Evolutionary conservation across 2,113 vertebrate species (phyloP).

Genomic region (Microtus pennsylvanicus): DNA sequence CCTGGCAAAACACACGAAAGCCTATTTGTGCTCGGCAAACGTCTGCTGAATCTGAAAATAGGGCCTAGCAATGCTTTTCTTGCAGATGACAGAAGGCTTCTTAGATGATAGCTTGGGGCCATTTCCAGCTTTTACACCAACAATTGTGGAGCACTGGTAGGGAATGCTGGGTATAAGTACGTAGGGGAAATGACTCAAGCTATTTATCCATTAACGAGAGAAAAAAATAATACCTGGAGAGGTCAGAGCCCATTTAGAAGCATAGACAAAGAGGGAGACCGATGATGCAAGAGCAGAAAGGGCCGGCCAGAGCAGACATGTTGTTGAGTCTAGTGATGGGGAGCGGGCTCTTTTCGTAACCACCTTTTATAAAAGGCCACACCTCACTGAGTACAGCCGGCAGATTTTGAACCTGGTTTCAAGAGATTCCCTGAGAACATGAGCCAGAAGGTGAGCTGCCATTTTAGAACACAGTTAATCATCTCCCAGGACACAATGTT

Average conservation of each 20-base stretch:
- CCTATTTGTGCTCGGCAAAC: neutral
- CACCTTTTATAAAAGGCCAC: neutral
- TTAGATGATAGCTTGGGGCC: slow-evolving; percentile 31
- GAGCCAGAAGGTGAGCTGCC: slow-evolving; percentile 40
- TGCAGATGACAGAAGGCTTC: slow-evolving; percentile 21
- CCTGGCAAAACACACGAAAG: neutral
- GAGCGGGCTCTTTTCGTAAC: slow-evolving; percentile 1
- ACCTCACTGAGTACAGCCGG: slow-evolving; percentile 19
- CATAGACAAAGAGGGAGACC: slow-evolving; percentile 18
- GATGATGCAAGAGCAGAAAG: neutral
- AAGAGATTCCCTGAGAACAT: slow-evolving; percentile 67
- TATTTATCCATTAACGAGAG: slow-evolving; percentile 50
- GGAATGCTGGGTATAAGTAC: slow-evolving; percentile 9
- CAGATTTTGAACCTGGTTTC: slow-evolving; percentile 72
- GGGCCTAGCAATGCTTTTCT: slow-evolving; percentile 11
- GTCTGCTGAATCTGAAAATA: slow-evolving; percentile 61
- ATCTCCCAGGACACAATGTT: neutral
- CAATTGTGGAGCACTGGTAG: neutral
- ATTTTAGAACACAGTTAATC: slow-evolving; percentile 72
- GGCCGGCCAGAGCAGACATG: neutral
- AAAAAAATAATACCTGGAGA: slow-evolving; percentile 43
- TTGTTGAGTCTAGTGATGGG: slow-evolving; percentile 18
- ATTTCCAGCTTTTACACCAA: slow-evolving; percentile 57
- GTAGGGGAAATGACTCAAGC: neutral
- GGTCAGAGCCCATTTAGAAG: slow-evolving; percentile 45